Conservation (phyloP, 2,113 vertebrate genomes). For the Ariopsis seemanni region DNA sequence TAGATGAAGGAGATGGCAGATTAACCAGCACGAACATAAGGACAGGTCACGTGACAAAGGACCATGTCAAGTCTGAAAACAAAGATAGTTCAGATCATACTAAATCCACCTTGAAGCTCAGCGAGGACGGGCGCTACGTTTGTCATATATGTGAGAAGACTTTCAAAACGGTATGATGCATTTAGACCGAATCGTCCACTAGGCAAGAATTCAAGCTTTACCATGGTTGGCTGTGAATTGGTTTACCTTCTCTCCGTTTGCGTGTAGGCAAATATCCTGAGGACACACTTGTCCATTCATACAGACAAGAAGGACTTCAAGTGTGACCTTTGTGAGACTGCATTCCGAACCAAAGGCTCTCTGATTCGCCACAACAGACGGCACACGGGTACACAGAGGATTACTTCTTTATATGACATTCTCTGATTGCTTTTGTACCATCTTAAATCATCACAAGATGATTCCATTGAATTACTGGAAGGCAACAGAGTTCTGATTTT, state of each 20-base stretch:
- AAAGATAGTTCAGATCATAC: conserved; percentile 63
- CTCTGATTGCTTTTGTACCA: neutral
- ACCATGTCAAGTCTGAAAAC: conserved; percentile 47
- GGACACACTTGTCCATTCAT: conserved; percentile 94
- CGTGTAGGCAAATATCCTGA: conserved; percentile 88
- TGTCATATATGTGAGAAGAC: conserved; percentile 92
- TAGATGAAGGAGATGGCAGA: conserved; percentile 58
- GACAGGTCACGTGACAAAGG: conserved; percentile 58
- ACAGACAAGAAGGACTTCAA: conserved; percentile 92
- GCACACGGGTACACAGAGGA: conserved; percentile 82
- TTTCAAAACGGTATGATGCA: conserved; percentile 86
- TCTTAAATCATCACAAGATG: neutral
- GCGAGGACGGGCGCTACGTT: conserved; percentile 84
- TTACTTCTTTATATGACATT: neutral
- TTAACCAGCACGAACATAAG: conserved; percentile 65
- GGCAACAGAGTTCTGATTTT: neutral
- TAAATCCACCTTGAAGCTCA: conserved; percentile 79
- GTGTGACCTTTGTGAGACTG: conserved; percentile 86
- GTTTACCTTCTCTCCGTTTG: neutral
- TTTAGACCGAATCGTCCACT: neutral
- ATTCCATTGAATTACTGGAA: neutral
- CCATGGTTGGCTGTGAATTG: neutral
- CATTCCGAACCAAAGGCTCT: conserved; percentile 96
- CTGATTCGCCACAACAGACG: conserved; percentile 93
- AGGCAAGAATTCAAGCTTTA: neutral